Evolutionary conservation across 1,140 invertebrate species (phyloP), one percentile per base, ranked within the genome.

Genomic region (Elymnias hypermnestra): DNA sequence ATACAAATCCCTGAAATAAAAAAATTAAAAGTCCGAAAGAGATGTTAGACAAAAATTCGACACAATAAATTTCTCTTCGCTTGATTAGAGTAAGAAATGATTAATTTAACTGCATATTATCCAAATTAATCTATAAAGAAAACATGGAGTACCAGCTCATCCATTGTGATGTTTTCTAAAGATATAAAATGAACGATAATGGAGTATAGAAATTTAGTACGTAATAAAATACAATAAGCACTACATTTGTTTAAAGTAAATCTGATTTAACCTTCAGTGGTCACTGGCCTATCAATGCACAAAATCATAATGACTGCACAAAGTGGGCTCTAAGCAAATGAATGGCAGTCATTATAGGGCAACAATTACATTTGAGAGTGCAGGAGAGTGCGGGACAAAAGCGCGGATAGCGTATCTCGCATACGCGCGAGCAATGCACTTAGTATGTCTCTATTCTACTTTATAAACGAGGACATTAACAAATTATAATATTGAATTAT

Each of bases 331-430:
- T 56, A 56, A 58, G 54, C 55, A 48, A 71, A 72, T 62, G 58
- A 67, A 74, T 72, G 63, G 56, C 45, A 47, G 37, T 63, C 59
- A 69, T 74, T 70, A 72, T 54, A 57, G 51, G 51, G 57, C 52
- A 64, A 73, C 72, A 75, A 75, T 70, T 68, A 70, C 59, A 63
- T 66, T 53, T 64, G 48, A 45, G 45, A 38, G 44, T 51, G 53
- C 52, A n/a, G n/a, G n/a, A n/a, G n/a, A n/a, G n/a, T n/a, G n/a
- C n/a, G 49, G 63, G 57, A 75, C 68, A 68, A 70, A 63, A 65
- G 62, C 49, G 50, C 53, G 43, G 48, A 57, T 54, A 53, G 35
- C 36, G 42, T 60, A 53, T 46, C 43, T 49, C 39, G 49, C 45
- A 53, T 53, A 52, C 44, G 43, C 31, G 52, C 40, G 23, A 47